Conservation (phyloP, 2,797 vertebrate genomes). For the Ctenosaura bakeri region DNA sequence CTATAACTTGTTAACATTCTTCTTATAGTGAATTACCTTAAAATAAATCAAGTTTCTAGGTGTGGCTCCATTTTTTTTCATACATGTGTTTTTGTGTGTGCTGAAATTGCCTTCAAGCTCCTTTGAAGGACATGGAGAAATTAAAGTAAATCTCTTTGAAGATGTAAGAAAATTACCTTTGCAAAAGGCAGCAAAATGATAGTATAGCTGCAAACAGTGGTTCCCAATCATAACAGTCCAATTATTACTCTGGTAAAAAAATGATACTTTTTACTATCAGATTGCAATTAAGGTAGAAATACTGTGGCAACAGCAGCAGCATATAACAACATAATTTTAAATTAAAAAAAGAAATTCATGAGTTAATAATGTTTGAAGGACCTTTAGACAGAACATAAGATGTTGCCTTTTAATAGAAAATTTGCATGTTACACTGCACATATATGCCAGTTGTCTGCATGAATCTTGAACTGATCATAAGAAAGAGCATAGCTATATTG, state of each 20-base stretch:
- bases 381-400: conserved; percentile 10
- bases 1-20: conserved; percentile 44
- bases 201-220: conserved; percentile 41
- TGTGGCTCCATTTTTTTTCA: conserved; percentile 22
- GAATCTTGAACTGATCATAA: background rate
- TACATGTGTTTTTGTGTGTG: background rate
- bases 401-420: background rate
- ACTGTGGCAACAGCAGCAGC: background rate
- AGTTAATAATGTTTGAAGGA: background rate
- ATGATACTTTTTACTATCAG: conserved; percentile 23
- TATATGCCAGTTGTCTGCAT: background rate
- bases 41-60: conserved; percentile 38
- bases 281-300: background rate
- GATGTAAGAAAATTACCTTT: conserved; percentile 4
- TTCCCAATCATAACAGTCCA: conserved; percentile 33
- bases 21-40: conserved; percentile 18
- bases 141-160: conserved; percentile 37
- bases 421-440: background rate
- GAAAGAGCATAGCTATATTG: background rate
- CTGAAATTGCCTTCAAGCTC: conserved; percentile 35
- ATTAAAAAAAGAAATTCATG: background rate
- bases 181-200: conserved; percentile 21
- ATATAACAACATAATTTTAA: background rate
- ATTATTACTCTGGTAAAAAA: conserved; percentile 32
- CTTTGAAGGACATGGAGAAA: conserved; percentile 18